Conservation (phyloP, 2,797 vertebrate genomes). For the Benthosema pterotum region DNA sequence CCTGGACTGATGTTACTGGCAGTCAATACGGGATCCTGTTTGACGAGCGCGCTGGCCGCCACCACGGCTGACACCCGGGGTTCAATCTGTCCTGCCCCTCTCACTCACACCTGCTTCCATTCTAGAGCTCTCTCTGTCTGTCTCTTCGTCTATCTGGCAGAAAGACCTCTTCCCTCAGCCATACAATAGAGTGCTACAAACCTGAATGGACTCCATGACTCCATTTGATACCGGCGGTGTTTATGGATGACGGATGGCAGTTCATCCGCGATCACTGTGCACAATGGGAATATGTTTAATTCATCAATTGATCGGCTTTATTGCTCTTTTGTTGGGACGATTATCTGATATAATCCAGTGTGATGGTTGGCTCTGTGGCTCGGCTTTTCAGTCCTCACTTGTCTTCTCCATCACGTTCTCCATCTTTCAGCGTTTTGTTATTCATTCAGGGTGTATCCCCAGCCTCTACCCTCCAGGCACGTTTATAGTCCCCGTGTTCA, state of each 20-base stretch:
- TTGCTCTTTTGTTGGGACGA: constrained; percentile 27
- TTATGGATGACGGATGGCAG: constrained; percentile 31
- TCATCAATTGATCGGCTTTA: constrained; percentile 28
- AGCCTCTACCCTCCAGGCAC: background rate
- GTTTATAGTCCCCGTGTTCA: background rate
- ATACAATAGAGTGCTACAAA: constrained; percentile 30
- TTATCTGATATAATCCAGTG: constrained; percentile 5
- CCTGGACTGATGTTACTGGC: constrained; percentile 77
- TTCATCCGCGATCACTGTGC: constrained; percentile 34
- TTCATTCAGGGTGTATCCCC: background rate
- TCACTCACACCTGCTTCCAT: constrained; percentile 74
- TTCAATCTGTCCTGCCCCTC: constrained; percentile 72
- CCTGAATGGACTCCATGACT: constrained; percentile 12
- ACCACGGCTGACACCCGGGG: constrained; percentile 62
- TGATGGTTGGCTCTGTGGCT: constrained; percentile 14
- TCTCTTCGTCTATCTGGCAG: constrained; percentile 48
- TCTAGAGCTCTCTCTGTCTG: constrained; percentile 46
- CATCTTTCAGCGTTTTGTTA: background rate
- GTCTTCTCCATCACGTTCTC: constrained; percentile 21
- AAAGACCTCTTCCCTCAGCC: constrained; percentile 41
- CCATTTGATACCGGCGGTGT: constrained; percentile 32
- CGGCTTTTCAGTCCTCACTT: background rate
- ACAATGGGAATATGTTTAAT: constrained; percentile 35
- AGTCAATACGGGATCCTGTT: constrained; percentile 65
- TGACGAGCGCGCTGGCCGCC: constrained; percentile 50